Evolutionary conservation across 1,140 invertebrate genomes (phyloP).

Genomic region (Harlomillsia oculata): DNA sequence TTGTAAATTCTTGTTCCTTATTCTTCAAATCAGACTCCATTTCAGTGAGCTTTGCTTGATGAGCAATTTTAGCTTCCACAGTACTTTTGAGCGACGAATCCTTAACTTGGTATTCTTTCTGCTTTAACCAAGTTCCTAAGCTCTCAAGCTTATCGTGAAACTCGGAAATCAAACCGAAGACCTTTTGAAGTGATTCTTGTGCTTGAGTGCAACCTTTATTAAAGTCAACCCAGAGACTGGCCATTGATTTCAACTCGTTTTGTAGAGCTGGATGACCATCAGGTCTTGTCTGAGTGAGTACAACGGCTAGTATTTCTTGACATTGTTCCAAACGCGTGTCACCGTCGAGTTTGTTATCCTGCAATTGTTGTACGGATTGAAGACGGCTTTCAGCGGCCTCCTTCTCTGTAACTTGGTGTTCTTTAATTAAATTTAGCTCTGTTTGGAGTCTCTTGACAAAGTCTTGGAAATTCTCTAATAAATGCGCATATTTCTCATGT

Average conservation of each 20-base stretch:
- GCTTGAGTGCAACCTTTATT: conserved; percentile 57
- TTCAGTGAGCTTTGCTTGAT: conserved; percentile 66
- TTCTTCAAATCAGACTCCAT: conserved; percentile 62
- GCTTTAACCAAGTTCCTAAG: conserved; percentile 71
- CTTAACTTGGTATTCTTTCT: conserved; percentile 71
- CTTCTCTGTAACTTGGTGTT: conserved; percentile 60
- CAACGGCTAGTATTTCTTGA: conserved; percentile 57
- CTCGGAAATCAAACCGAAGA: conserved; percentile 64
- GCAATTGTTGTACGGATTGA: conserved; percentile 60
- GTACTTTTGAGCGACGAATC: conserved; percentile 82
- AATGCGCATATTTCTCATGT: conserved; percentile 70
- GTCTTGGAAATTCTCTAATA: conserved; percentile 62
- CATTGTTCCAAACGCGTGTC: conserved; percentile 60
- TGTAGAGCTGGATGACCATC: conserved; percentile 64
- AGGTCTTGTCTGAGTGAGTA: conserved; percentile 66
- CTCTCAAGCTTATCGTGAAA: conserved; percentile 65
- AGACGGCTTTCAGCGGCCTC: conserved; percentile 65
- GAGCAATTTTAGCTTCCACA: conserved; percentile 65
- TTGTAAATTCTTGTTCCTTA: conserved; percentile 60
- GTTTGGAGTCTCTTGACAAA: conserved; percentile 60
- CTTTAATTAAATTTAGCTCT: conserved; percentile 54
- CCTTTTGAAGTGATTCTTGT: conserved; percentile 56
- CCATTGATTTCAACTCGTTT: conserved; percentile 58
- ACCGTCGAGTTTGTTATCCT: conserved; percentile 60
- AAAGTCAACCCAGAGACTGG: conserved; percentile 68